Evolutionary conservation across 1,140 invertebrate genomes (phyloP).

Genomic region (Drosophila arizonae): DNA sequence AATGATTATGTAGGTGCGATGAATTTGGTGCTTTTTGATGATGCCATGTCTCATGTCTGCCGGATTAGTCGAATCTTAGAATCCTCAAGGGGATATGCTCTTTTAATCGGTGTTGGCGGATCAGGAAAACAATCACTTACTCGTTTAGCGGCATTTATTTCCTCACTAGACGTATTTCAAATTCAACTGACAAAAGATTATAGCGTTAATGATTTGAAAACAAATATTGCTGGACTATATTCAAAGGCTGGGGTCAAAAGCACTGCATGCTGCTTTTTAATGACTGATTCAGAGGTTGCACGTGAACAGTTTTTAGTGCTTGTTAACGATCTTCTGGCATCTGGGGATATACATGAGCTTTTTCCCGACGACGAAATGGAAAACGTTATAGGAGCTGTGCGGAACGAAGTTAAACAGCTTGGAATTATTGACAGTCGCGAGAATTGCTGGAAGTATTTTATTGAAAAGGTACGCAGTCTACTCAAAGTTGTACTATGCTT

Average conservation of each 20-base stretch:
- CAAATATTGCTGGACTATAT: conserved; percentile 92
- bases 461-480: conserved; percentile 91
- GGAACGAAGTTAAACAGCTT: conserved; percentile 89
- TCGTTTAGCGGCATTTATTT: conserved; percentile 93
- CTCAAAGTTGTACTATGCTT: conserved; percentile 94
- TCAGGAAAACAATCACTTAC: conserved; percentile 97
- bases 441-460: conserved; percentile 98
- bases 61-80: conserved; percentile 97
- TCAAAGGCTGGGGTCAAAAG: conserved; percentile 94
- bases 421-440: conserved; percentile 94
- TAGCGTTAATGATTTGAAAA: conserved; percentile 91
- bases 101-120: conserved; percentile 96
- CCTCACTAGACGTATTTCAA: conserved; percentile 95
- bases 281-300: conserved; percentile 96
- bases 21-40: conserved; percentile 98
- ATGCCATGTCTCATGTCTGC: conserved; percentile 96
- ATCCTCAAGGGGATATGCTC: conserved; percentile 94
- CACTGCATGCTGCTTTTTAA: conserved; percentile 93
- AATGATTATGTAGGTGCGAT: conserved; percentile 94
- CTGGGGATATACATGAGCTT: conserved; percentile 96
- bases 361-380: conserved; percentile 96
- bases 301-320: conserved; percentile 96
- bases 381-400: conserved; percentile 91
- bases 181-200: conserved; percentile 95
- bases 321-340: conserved; percentile 96